Evolutionary conservation across 2,888 invertebrate species (phyloP), one percentile per base, ranked within the genome.

Genomic region (Hirtodrosophila cameraria): DNA sequence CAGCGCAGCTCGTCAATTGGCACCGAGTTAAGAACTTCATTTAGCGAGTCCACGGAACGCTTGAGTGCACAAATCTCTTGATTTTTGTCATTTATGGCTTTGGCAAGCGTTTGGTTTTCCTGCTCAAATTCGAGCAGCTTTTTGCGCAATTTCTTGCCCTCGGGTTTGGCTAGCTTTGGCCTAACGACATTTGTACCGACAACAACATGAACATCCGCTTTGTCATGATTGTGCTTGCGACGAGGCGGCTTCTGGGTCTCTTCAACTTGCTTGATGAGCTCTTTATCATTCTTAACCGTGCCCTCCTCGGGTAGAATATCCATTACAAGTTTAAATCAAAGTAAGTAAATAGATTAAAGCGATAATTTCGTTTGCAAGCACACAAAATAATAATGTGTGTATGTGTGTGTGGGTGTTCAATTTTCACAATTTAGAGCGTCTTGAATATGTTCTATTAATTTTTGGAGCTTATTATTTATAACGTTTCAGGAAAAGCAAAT

Each of bases 11-110:
- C 90, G 35, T 89, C 88, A 2, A 87, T 84, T 16, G 89, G 89
- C 46, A 88, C 84, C 1, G 89, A 89, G 36, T 90, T 89, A 0
- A 90, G 72, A 1, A 89, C 79, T 2, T 90, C 89, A 25, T 90
- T 90, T 0, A 90, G 66, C 0, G 87, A 84, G 3, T 80, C 71
- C 0, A 90, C 78, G 0, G 90, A 90, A 25, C 84, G 85, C 39
- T 88, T 88, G 0, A 90, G 70, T 1, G 87, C 85, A 0, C 45
- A 43, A 12, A 90, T 89, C 67, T 91, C 90, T 6, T 54, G 49
- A 39, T 89, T 88, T 49, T 90, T 90, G 5, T 81, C 74, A 1
- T 43, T 52, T 0, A 90, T 86, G 4, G 82, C n/a, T 41, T 88
- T 74, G 13, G 86, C 64, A 8, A 90, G 60, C 0, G 79, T 53